phyloP scores from a whole-genome alignment of 2,888 invertebrate species.

The Rhingia rostrata region DNA sequence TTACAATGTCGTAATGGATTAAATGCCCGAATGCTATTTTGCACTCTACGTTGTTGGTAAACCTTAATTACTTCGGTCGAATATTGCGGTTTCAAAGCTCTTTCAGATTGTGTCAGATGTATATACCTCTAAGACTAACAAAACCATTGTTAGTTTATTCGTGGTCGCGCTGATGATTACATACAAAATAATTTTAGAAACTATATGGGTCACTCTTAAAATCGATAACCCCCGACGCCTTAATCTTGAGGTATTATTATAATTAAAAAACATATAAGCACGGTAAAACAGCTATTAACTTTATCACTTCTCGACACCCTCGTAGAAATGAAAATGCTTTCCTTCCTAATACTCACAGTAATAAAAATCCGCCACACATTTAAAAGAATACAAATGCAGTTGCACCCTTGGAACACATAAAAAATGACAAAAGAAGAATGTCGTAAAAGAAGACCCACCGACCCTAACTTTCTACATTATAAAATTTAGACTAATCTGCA shows the following conservation, averaged over 20 bases:
- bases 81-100: no score
- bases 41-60: background rate
- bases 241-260: background rate
- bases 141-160: no score
- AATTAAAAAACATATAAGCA: slow-evolving; percentile 19
- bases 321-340: background rate
- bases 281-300: slow-evolving; percentile 21
- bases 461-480: slow-evolving; percentile 16
- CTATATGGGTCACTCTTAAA: no score
- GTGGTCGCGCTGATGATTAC: no score
- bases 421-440: slow-evolving; percentile 3
- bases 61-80: no score
- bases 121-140: no score
- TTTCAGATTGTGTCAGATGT: no score
- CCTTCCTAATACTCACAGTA: slow-evolving; percentile 11
- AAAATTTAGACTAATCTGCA: slow-evolving; percentile 26
- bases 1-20: background rate
- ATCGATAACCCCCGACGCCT: no score
- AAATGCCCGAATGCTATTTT: background rate
- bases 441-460: slow-evolving; percentile 3
- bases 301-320: slow-evolving; percentile 23
- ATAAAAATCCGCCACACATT: slow-evolving; percentile 14
- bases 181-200: no score
- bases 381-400: background rate
- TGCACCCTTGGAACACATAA: slow-evolving; percentile 21